Evolutionary conservation across 2,113 vertebrate species (phyloP).

Genomic region (Sialia sialis): DNA sequence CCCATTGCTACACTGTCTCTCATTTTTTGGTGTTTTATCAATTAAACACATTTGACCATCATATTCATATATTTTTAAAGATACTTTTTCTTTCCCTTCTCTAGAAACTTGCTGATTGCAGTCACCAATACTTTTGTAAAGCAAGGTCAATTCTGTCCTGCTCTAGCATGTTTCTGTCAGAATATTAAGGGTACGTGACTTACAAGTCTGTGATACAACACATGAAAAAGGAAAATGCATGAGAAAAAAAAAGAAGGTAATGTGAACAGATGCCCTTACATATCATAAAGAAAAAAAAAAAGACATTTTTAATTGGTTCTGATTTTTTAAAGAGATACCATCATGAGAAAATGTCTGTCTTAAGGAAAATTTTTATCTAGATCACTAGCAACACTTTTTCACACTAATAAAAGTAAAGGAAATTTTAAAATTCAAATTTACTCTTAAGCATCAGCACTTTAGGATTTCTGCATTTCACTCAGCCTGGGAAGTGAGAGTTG

Average conservation of each 20-base stretch:
- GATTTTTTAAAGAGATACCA: background rate
- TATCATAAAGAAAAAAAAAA: background rate
- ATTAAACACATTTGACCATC: background rate
- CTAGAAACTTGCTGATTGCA: background rate
- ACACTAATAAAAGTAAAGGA: background rate
- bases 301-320: background rate
- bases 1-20: background rate
- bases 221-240: background rate
- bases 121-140: background rate
- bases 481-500: background rate
- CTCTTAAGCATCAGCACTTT: background rate
- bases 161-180: background rate
- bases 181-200: background rate
- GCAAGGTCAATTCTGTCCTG: background rate
- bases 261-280: background rate
- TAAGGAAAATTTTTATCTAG: background rate
- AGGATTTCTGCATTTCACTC: slow-evolving; percentile 6
- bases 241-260: background rate
- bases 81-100: background rate
- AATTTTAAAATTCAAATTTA: background rate
- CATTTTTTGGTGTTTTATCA: background rate
- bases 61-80: background rate
- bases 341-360: background rate
- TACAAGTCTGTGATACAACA: background rate
- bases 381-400: background rate